These are phyloP conservation scores for Sialis lutaria DNA, from an alignment of 2,888 invertebrate species.

Conservation along the genomic window DNA sequence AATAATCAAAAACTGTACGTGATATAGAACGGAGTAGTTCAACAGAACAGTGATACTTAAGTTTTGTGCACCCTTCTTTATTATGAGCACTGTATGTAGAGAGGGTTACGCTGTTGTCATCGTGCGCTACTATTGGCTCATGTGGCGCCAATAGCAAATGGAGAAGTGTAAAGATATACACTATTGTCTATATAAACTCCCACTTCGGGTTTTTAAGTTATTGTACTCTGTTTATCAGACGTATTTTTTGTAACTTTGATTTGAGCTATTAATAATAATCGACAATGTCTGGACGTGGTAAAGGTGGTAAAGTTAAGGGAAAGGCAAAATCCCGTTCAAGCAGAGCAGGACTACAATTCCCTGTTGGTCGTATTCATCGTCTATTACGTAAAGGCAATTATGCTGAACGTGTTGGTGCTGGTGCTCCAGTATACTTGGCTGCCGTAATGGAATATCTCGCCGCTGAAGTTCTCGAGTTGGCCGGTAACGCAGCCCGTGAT, in stretches of 20 bases:
- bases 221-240: too few species aligned
- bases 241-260: background rate
- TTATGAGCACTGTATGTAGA: too few species aligned
- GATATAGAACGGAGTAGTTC: too few species aligned
- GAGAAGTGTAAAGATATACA: too few species aligned
- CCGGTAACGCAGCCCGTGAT: constrained; percentile 47
- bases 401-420: constrained; percentile 37
- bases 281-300: constrained; percentile 26
- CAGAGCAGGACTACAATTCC: constrained; percentile 39
- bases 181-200: too few species aligned
- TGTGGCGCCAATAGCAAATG: too few species aligned
- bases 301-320: constrained; percentile 24
- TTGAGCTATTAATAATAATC: background rate
- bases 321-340: constrained; percentile 32
- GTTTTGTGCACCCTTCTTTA: too few species aligned
- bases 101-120: too few species aligned
- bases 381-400: constrained; percentile 41
- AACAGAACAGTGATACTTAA: too few species aligned
- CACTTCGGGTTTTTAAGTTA: too few species aligned
- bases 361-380: constrained; percentile 41
- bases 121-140: too few species aligned
- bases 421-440: constrained; percentile 34
- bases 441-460: constrained; percentile 48
- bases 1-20: too few species aligned
- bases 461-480: constrained; percentile 50